Evolutionary conservation across 1,140 invertebrate genomes (phyloP).

Genomic region (Solenopsis fugax): DNA sequence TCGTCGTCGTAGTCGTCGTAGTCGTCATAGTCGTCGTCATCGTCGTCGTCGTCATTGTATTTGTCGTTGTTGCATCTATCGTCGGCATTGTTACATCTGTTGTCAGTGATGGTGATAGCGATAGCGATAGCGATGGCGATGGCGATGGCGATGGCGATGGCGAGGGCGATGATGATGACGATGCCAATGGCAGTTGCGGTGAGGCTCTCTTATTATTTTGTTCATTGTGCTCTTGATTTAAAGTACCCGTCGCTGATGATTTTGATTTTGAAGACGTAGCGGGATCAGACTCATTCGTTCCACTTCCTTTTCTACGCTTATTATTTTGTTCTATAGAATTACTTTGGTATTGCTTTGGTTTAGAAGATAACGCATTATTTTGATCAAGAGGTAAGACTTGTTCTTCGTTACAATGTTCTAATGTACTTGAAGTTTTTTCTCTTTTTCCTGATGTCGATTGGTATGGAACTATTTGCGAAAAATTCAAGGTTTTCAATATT

Average conservation of each 20-base stretch:
- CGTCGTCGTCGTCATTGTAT: too few relatives aligned
- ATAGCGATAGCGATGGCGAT: too few relatives aligned
- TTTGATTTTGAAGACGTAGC: background rate
- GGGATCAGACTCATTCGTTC: background rate
- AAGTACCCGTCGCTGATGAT: background rate
- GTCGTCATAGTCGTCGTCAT: too few relatives aligned
- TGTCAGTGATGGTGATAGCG: too few relatives aligned
- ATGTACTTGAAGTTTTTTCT: conserved; percentile 30
- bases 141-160: too few relatives aligned
- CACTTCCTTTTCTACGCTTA: background rate
- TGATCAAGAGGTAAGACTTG: background rate
- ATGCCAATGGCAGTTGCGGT: background rate
- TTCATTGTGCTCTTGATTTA: conserved; percentile 1
- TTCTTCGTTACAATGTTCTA: background rate
- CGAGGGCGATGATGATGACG: background rate
- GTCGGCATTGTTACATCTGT: background rate
- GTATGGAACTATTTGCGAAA: background rate
- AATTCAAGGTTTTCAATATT: background rate
- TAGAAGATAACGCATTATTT: background rate
- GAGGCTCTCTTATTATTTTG: background rate
- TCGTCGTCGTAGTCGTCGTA: background rate
- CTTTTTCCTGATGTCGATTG: background rate
- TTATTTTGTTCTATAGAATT: conserved; percentile 1
- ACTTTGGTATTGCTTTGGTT: conserved; percentile 44
- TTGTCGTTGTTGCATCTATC: too few relatives aligned